Evolutionary conservation across 2,113 vertebrate species (phyloP), one percentile per base, ranked within the genome.

Genomic region (Xenopus borealis): DNA sequence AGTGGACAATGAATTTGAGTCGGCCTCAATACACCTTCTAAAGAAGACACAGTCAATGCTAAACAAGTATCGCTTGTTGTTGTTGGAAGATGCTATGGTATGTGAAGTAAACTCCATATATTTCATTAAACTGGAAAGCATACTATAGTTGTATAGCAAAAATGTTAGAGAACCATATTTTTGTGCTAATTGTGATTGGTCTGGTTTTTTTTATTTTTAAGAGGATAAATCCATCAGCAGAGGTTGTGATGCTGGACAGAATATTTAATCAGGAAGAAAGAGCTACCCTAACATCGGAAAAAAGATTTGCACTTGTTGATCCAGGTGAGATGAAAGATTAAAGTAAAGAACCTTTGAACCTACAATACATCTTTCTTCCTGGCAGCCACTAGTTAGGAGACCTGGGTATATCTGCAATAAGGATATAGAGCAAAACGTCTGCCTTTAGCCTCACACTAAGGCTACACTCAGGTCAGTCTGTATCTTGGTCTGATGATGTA

Each of bases 201-300:
- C 61, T 74, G 66, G 58, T 1, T 19, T 76, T 66, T 50, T 19
- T 10, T 27, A 27, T 27, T 53, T 71, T 6, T 40, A 81, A 93
- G 96, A 92, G 94, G 68, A 92, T 91, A 79, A 95, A 93, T 80
- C 97, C 97, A 12, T 99, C 97, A 18, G 96, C 97, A 40, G 97
- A 99, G 86, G 96, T 95, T 91, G 97, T 99, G 78, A 99, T 99
- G 97, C 96, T 98, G 20, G 96, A 98, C 73, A 91, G 97, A 79
- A 97, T 97, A 83, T 99, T 99, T 87, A 99, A 98, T 88, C 96
- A 98, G 79, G 97, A 98, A 72, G 97, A 99, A 81, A 93, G 96
- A 76, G 91, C 90, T 40, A 90, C 91, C 80, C 87, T 99, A 79
- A 97, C 95, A 8, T 92, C 95, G 71, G 97, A 98, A 88, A 99